phyloP scores from a whole-genome alignment of 2,888 invertebrate genomes.

The Ennomos fuscantarius region DNA sequence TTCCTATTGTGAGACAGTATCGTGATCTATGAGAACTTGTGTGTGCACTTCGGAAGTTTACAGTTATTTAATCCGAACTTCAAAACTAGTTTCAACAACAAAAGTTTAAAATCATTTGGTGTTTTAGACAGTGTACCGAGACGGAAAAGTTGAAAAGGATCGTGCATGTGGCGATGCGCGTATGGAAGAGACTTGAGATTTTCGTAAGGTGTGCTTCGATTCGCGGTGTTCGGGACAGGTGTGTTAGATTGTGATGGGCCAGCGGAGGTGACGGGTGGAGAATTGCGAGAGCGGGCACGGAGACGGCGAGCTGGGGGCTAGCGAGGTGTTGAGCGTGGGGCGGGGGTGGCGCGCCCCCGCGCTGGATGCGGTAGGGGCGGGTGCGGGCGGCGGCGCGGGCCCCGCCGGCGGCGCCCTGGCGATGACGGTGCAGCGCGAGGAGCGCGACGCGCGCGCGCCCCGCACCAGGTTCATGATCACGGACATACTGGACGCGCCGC shows the following conservation, averaged over 20 bases:
- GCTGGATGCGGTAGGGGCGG: constrained; percentile 73
- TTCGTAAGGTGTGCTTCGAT: constrained; percentile 15
- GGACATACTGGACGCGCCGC: constrained; percentile 89
- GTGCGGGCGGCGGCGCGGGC: constrained; percentile 66
- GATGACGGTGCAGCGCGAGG: constrained; percentile 87
- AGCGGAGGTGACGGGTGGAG: constrained; percentile 48
- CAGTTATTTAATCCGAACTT: not conserved
- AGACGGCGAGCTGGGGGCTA: constrained; percentile 65
- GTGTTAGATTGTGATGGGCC: constrained; percentile 25
- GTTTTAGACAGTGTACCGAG: constrained; percentile 12
- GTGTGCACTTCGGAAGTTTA: constrained; percentile 8
- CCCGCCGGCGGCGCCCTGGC: constrained; percentile 82
- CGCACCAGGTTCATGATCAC: constrained; percentile 96
- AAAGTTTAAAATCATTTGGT: not conserved
- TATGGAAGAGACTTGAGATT: constrained; percentile 39
- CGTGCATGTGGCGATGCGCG: constrained; percentile 41
- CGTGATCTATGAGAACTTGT: constrained; percentile 16
- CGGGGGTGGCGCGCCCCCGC: constrained; percentile 64
- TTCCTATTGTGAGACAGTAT: constrained; percentile 17
- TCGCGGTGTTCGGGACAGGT: not conserved
- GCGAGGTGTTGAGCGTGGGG: constrained; percentile 63
- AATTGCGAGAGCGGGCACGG: constrained; percentile 37
- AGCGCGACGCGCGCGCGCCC: constrained; percentile 90
- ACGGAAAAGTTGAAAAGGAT: not conserved
- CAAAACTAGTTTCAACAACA: not conserved